A percentile compares a stretch with the other conserved stretches of the same genome.
Evolutionary conservation across 2,113 vertebrate genomes (phyloP).

Genomic region (Nothocercus nigrocapillus): DNA sequence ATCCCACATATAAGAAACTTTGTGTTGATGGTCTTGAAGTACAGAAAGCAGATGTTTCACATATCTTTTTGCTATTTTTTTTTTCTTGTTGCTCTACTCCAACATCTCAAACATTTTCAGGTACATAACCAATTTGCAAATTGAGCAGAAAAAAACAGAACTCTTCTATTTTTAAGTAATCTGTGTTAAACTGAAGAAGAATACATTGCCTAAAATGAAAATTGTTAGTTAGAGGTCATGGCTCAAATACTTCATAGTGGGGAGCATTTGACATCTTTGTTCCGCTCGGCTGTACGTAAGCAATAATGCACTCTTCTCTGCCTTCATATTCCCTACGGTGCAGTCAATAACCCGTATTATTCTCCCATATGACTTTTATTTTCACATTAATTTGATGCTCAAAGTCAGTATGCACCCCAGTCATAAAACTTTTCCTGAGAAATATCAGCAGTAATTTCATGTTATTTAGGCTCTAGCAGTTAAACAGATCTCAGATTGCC

Average conservation of each 20-base stretch:
- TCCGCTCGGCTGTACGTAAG: slow-evolving; percentile 35
- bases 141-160: not conserved
- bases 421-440: not conserved
- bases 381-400: slow-evolving; percentile 30
- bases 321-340: not conserved
- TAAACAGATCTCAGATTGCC: not conserved
- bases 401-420: not conserved
- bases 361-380: slow-evolving; percentile 26
- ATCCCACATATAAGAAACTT: not conserved
- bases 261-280: slow-evolving; percentile 24
- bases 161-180: not conserved
- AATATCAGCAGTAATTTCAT: not conserved
- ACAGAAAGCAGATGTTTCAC: not conserved
- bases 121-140: slow-evolving; percentile 1
- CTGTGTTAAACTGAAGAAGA: slow-evolving; percentile 11
- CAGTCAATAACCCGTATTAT: slow-evolving; percentile 44
- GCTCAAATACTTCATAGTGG: not conserved
- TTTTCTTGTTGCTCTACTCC: not conserved
- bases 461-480: not conserved
- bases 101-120: not conserved
- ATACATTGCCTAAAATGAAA: slow-evolving; percentile 10
- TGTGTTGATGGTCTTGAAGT: not conserved
- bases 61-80: not conserved
- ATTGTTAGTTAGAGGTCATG: slow-evolving; percentile 27
- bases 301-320: slow-evolving; percentile 18